Base-by-base conservation (phyloP, 2,113 vertebrate genomes). In the Hepsetus odoe region DNA sequence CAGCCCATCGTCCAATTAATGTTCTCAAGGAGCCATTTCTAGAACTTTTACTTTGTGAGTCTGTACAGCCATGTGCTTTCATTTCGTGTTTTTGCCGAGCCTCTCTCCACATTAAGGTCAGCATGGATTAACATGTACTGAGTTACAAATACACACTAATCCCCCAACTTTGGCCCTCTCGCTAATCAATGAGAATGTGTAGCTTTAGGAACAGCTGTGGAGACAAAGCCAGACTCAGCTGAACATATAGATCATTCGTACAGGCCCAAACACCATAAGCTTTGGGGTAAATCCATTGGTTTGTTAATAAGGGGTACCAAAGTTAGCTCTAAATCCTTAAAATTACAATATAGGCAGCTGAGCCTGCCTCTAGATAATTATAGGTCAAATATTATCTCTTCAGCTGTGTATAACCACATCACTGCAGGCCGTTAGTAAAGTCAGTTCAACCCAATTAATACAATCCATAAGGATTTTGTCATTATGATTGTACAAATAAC, bases 181-280 rank as follows among this genome's bases (percentile, higher is more conserved):
- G 49, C 67, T 69, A 72, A 85, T 84, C 72, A 56, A 67, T 76
- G 40, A n/a, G 61, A 46, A 74, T 20, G 35, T 49, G 61, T 42
- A 61, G 56, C 53, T 24, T 58, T 24, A 70, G 46, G 22, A 76
- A 80, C 61, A 76, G 77, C 68, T 76, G 44, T 9, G 55, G 20
- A 44, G 26, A 56, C 13, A 20, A 65, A 14, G n/a, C 3, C 22
- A 56, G 72, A 11, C 40, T 62, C 35, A 76, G 82, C 76, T 65
- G 61, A 76, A 74, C 65, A 55, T 72, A 77, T n/a, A 66, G 82
- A 74, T 70, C 18, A 33, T 55, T 74, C 44, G 44, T 24, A 28
- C 26, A 64, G 58, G 66, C n/a, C 6, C 20, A 74, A n/a, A 24
- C 32, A 26, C 49, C 67, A 24, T 9, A 66, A 0, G 46, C 73